phyloP scores from a whole-genome alignment of 2,113 vertebrate genomes.

The Xenopus borealis region DNA sequence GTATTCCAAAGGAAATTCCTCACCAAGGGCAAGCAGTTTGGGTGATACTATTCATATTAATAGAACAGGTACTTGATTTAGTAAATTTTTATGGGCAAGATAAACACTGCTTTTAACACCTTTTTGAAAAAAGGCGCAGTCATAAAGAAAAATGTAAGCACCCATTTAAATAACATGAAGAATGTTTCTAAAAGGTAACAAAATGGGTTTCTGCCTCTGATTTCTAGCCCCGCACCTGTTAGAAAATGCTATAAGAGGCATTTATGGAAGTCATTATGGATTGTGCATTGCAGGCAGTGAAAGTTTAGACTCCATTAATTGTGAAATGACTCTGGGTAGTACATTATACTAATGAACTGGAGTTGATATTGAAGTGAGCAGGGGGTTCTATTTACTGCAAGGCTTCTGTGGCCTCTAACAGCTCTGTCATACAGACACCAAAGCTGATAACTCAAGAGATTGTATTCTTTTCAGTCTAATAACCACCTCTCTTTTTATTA shows the following conservation, averaged over 20 bases:
- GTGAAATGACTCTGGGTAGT: constrained; percentile 24
- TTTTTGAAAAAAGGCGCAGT: no score
- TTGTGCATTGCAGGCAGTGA: constrained; percentile 30
- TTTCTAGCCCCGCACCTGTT: constrained; percentile 9
- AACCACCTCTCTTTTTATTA: constrained; percentile 22
- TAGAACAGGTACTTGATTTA: no score
- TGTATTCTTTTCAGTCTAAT: constrained; percentile 35
- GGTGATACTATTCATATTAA: no score
- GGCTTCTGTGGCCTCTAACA: constrained; percentile 15
- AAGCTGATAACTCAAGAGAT: constrained; percentile 23
- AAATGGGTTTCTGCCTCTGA: neutral
- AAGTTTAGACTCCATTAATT: constrained; percentile 32
- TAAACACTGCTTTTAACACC: no score
- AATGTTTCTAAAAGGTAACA: neutral
- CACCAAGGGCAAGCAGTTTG: no score
- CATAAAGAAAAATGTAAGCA: no score
- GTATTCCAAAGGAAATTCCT: no score
- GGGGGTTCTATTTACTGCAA: constrained; percentile 34
- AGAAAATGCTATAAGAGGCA: constrained; percentile 15
- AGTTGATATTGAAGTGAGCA: constrained; percentile 33
- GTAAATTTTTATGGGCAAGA: no score
- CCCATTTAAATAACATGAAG: no score
- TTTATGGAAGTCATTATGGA: constrained; percentile 35
- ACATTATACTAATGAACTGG: constrained; percentile 45
- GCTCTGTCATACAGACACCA: constrained; percentile 7